Percentiles rank a stretch among this genome's conserved stretches.
Conservation (phyloP, 2,888 invertebrate species). For the Anthophora plumipes region DNA sequence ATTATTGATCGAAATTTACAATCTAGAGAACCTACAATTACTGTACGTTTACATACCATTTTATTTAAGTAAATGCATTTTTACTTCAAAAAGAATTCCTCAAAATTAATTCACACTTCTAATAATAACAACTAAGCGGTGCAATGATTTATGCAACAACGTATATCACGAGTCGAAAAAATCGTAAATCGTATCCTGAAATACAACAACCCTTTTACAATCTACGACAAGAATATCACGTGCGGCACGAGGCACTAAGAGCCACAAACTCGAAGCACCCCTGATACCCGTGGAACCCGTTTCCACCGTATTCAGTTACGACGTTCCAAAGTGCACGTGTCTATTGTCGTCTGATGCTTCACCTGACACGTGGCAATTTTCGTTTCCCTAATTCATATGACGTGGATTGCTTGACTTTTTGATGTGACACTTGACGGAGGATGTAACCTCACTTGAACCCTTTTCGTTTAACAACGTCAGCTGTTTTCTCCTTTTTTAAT, state of each 20-base stretch:
- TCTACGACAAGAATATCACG: slow-evolving; percentile 48
- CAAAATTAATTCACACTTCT: no score
- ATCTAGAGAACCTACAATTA: no score
- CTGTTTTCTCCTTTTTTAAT: slow-evolving; percentile 24
- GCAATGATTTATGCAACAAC: neutral
- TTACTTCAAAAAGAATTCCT: no score
- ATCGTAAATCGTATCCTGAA: slow-evolving; percentile 33
- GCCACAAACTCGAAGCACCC: slow-evolving; percentile 61
- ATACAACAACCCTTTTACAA: slow-evolving; percentile 43
- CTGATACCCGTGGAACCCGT: slow-evolving; percentile 60
- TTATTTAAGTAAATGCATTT: no score
- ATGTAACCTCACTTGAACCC: slow-evolving; percentile 35
- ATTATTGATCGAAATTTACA: no score
- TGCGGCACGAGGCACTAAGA: slow-evolving; percentile 39
- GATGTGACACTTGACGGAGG: slow-evolving; percentile 60
- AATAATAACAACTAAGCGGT: neutral
- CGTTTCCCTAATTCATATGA: slow-evolving; percentile 65
- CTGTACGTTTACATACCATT: no score
- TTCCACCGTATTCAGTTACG: slow-evolving; percentile 67
- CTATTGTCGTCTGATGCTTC: slow-evolving; percentile 75
- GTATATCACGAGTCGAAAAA: neutral
- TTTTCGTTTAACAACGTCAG: slow-evolving; percentile 6
- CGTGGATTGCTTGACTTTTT: slow-evolving; percentile 76
- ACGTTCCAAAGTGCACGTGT: slow-evolving; percentile 74
- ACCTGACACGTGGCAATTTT: slow-evolving; percentile 83